phyloP scores from a whole-genome alignment of 1,140 invertebrate species.

The Drosophila aff. region DNA sequence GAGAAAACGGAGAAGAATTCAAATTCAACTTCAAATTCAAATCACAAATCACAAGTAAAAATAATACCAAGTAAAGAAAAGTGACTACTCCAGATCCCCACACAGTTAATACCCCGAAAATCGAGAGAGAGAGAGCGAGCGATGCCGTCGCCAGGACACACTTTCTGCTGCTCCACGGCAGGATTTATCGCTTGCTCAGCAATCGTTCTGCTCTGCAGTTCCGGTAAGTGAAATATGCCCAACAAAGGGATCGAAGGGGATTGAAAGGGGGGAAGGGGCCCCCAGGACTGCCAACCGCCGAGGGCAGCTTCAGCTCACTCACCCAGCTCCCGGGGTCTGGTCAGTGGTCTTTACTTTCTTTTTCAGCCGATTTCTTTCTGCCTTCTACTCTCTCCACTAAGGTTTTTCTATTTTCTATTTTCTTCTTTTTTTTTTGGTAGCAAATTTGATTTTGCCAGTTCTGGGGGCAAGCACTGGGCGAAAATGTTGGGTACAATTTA shows the following conservation, averaged over 20 bases:
- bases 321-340: slow-evolving; percentile 10
- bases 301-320: slow-evolving; percentile 18
- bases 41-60: background rate
- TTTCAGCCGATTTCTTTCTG: slow-evolving; percentile 10
- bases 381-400: background rate
- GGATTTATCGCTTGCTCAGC: slow-evolving; percentile 85
- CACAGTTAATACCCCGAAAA: slow-evolving; percentile 1
- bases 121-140: slow-evolving; percentile 7
- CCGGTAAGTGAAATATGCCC: slow-evolving; percentile 85
- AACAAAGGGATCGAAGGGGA: slow-evolving; percentile 25
- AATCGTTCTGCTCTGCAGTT: slow-evolving; percentile 85
- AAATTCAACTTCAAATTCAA: slow-evolving; percentile 3
- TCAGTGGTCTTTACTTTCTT: slow-evolving; percentile 11
- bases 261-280: too few relatives aligned
- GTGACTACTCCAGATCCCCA: slow-evolving; percentile 3
- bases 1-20: background rate
- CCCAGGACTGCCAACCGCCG: background rate
- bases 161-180: slow-evolving; percentile 71
- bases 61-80: background rate
- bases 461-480: background rate
- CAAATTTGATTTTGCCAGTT: slow-evolving; percentile 29
- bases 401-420: background rate
- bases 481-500: background rate
- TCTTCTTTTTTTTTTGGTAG: slow-evolving; percentile 12
- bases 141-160: slow-evolving; percentile 72